Conservation (phyloP, 2,113 vertebrate species). For the Mormyrus iriodes region DNA sequence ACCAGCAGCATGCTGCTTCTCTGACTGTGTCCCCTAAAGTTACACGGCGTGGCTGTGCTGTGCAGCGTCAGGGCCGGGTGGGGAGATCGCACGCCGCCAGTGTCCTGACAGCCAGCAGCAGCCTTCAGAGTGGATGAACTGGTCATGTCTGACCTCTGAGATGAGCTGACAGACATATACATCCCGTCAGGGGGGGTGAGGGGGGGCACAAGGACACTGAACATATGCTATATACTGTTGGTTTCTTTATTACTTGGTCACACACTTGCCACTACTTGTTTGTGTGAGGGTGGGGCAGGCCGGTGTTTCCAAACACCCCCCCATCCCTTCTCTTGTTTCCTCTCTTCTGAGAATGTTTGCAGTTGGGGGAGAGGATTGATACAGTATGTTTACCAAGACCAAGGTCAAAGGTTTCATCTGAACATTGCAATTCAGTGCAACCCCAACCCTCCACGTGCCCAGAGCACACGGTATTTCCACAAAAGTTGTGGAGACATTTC, state of each 20-base stretch:
- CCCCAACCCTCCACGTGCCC: background rate
- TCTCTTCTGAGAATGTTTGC: background rate
- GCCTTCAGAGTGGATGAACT: background rate
- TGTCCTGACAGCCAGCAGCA: background rate
- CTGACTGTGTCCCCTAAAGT: background rate
- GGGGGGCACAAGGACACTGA: background rate
- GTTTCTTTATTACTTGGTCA: background rate
- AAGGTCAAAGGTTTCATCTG: background rate
- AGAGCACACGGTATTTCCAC: background rate
- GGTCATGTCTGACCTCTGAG: background rate
- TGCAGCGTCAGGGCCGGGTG: background rate
- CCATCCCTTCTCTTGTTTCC: background rate
- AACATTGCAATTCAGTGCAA: background rate
- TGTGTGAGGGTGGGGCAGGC: background rate
- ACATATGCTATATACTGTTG: background rate
- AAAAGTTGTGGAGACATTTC: too few relatives aligned
- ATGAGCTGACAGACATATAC: background rate
- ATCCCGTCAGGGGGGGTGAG: background rate
- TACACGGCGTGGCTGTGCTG: background rate
- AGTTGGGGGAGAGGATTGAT: background rate
- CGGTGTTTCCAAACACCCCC: background rate
- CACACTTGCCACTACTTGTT: background rate
- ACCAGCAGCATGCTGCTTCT: background rate
- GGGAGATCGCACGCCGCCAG: background rate
- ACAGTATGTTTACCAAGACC: too few relatives aligned